Evolutionary conservation across 2,797 vertebrate species (phyloP).

Genomic region (Fratercula arctica): DNA sequence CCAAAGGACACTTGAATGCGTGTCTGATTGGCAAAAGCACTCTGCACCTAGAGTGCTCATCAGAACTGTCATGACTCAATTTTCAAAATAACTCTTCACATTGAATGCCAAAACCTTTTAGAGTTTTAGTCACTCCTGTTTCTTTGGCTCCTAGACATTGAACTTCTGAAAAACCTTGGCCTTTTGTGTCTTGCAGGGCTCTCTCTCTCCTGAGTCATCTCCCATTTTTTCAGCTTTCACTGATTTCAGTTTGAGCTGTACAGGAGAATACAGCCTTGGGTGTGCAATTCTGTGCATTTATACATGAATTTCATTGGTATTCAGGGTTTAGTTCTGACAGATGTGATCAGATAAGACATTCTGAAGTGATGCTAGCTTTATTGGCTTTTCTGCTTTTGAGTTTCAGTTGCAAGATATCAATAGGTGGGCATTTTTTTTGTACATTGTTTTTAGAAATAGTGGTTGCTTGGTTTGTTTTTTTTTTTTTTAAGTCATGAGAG

Average conservation of each 20-base stretch:
- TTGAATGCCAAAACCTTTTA: background rate
- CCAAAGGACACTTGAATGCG: background rate
- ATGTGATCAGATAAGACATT: background rate
- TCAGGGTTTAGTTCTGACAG: background rate
- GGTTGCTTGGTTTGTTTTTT: background rate
- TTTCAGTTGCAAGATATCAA: background rate
- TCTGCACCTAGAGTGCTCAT: background rate
- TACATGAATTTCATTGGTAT: background rate
- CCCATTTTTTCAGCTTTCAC: background rate
- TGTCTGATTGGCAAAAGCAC: slow-evolving; percentile 16
- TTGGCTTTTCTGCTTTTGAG: background rate
- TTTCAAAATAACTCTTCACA: background rate
- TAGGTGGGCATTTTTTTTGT: background rate
- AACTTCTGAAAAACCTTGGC: background rate
- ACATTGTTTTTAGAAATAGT: background rate
- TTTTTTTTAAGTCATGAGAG: background rate
- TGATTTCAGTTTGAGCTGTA: background rate
- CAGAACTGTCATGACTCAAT: background rate
- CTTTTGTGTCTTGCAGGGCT: background rate
- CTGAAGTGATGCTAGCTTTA: background rate
- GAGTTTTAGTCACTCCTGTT: background rate
- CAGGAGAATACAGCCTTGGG: background rate
- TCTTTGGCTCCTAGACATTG: background rate
- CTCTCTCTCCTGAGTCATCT: background rate
- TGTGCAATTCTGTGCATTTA: background rate